These are phyloP conservation scores for Diplogasteroides magnus DNA, from an alignment of 1,140 invertebrate species.

Conservation along the genomic window DNA sequence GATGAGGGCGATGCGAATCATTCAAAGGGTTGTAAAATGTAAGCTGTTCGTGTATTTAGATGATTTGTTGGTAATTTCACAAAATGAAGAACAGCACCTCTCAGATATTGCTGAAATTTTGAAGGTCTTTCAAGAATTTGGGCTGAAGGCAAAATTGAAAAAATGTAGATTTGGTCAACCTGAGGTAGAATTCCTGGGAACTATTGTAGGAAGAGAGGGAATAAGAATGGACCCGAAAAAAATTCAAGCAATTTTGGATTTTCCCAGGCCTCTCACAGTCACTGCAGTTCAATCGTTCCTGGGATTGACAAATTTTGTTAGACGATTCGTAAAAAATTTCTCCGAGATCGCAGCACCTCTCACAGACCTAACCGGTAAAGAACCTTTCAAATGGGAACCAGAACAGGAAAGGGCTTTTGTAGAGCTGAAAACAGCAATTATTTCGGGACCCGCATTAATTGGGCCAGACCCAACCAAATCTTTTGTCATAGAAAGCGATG, in stretches of 20 bases:
- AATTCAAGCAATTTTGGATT: constrained; percentile 45
- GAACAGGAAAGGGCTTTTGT: constrained; percentile 53
- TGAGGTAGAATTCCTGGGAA: constrained; percentile 55
- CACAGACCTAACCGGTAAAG: constrained; percentile 56
- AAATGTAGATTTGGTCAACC: constrained; percentile 4
- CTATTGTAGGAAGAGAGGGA: constrained; percentile 50
- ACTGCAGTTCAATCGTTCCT: constrained; percentile 57
- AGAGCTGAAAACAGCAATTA: constrained; percentile 49
- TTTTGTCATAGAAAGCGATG: too few relatives aligned
- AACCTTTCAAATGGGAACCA: constrained; percentile 54
- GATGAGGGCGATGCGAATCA: constrained; percentile 1
- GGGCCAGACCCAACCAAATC: too few relatives aligned
- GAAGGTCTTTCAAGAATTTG: neutral
- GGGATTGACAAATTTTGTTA: constrained; percentile 57
- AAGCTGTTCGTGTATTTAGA: constrained; percentile 11
- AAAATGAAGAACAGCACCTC: constrained; percentile 24
- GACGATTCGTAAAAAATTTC: constrained; percentile 55
- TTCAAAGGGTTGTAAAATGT: neutral
- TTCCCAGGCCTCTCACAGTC: constrained; percentile 46
- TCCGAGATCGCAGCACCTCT: constrained; percentile 54
- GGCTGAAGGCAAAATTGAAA: constrained; percentile 8
- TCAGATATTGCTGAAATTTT: constrained; percentile 8
- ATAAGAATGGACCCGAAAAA: constrained; percentile 55
- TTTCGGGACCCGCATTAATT: constrained; percentile 24
- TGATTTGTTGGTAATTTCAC: constrained; percentile 26